A percentile compares a stretch with the other conserved stretches of the same genome.
Evolutionary conservation across 2,888 invertebrate species (phyloP).

Genomic region (Theodoxus fluviatilis): DNA sequence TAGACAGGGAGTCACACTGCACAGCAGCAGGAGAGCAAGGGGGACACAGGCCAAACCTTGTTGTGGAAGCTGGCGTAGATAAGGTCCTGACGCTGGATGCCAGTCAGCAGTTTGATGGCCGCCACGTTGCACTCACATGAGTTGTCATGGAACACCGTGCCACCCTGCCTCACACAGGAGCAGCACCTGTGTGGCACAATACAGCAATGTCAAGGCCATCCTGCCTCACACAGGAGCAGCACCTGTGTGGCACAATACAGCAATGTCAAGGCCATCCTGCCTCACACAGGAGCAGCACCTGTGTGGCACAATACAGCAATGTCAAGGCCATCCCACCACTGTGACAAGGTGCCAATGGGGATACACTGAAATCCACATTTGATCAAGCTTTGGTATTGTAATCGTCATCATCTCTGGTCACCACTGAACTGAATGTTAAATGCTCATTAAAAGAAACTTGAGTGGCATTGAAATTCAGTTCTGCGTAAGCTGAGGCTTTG

Average conservation of each 20-base stretch:
- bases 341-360: no score
- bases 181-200: slow-evolving; percentile 49
- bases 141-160: slow-evolving; percentile 82
- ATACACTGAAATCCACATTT: no score
- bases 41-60: no score
- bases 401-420: no score
- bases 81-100: slow-evolving; percentile 79
- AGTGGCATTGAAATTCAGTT: no score
- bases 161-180: slow-evolving; percentile 42
- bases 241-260: slow-evolving; percentile 38
- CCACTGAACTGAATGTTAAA: no score
- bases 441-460: no score
- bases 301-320: neutral
- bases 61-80: slow-evolving; percentile 87
- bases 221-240: slow-evolving; percentile 51
- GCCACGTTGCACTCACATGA: slow-evolving; percentile 88
- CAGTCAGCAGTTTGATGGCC: slow-evolving; percentile 81
- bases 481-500: no score
- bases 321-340: slow-evolving; percentile 28
- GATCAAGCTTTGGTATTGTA: no score
- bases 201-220: slow-evolving; percentile 16
- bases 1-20: no score
- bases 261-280: slow-evolving; percentile 24
- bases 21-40: no score
- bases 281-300: slow-evolving; percentile 57